phyloP scores from a whole-genome alignment of 2,113 vertebrate genomes.

The Sclerurus mexicanus region DNA sequence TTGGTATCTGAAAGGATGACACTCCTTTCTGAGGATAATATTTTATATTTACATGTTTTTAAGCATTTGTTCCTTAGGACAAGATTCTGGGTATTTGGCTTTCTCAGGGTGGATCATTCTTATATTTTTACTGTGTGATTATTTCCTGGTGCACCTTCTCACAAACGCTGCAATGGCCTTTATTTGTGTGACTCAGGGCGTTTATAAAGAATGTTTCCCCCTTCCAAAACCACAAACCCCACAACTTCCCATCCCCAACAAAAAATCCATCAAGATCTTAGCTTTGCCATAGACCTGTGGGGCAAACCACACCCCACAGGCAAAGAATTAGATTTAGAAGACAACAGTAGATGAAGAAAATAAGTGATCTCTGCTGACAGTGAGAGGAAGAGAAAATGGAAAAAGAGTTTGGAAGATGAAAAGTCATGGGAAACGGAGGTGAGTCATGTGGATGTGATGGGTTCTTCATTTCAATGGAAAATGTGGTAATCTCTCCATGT shows the following conservation, averaged over 20 bases:
- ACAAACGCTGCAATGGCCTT: background rate
- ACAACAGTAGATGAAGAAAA: background rate
- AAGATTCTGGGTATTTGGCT: background rate
- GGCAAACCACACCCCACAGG: background rate
- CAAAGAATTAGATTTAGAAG: background rate
- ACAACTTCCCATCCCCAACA: background rate
- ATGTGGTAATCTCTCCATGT: background rate
- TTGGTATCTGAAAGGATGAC: background rate
- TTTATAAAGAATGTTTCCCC: background rate
- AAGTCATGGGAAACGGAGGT: background rate
- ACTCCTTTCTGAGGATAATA: background rate
- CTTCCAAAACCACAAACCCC: background rate
- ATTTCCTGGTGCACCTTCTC: background rate
- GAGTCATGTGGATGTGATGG: background rate
- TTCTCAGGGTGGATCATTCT: background rate
- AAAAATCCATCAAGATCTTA: background rate
- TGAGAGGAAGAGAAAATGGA: background rate
- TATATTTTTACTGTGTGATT: background rate
- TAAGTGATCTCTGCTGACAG: background rate
- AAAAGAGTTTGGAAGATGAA: background rate
- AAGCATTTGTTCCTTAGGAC: background rate
- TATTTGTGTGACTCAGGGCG: background rate
- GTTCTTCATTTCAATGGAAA: background rate
- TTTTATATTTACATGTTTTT: background rate
- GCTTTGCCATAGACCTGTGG: background rate